Conservation (phyloP, 2,797 vertebrate species). For the Phalloptychus januarius region DNA sequence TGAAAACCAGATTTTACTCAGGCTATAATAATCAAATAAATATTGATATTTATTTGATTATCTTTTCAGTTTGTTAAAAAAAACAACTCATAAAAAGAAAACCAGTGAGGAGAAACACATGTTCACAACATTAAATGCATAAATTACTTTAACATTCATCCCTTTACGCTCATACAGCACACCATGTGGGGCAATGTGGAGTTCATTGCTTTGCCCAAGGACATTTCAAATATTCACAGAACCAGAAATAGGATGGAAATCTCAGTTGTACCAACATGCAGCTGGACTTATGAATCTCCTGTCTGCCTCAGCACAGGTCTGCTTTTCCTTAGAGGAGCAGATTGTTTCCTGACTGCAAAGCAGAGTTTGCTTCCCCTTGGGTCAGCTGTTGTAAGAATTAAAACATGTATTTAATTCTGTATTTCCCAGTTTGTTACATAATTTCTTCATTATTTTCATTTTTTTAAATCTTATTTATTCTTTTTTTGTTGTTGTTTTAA, state of each 20-base stretch:
- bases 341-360: conserved; percentile 32
- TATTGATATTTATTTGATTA: not conserved
- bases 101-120: not conserved
- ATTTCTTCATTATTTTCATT: conserved; percentile 13
- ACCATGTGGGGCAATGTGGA: not conserved
- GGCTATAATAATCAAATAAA: no score
- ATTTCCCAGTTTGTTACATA: conserved; percentile 10
- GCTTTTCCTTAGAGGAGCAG: conserved; percentile 20
- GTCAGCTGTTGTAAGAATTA: conserved; percentile 29
- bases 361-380: conserved; percentile 25
- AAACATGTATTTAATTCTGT: conserved; percentile 29
- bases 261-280: conserved; percentile 35
- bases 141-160: not conserved
- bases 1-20: no score
- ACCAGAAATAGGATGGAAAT: not conserved
- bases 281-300: conserved; percentile 36
- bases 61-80: not conserved
- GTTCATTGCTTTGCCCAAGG: not conserved
- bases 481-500: not conserved
- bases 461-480: not conserved
- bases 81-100: not conserved
- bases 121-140: not conserved
- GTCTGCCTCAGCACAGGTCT: conserved; percentile 30
- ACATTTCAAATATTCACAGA: not conserved
- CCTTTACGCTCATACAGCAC: not conserved